phyloP scores from a whole-genome alignment of 2,797 vertebrate genomes.

The Phalanger gymnotis region DNA sequence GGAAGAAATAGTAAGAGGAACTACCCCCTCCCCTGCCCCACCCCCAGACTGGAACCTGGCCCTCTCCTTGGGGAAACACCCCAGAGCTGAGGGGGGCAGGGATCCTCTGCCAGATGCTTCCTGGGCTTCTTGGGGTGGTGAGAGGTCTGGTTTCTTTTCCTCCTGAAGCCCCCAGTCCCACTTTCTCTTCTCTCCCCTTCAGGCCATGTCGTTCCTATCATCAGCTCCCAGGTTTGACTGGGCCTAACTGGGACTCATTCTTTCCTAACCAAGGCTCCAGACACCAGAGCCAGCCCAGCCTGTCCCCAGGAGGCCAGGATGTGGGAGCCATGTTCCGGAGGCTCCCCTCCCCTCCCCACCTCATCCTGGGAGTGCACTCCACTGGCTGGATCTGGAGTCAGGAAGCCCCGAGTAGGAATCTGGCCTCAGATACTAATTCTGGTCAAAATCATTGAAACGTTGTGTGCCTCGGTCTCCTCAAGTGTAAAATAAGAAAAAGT shows the following conservation, averaged over 20 bases:
- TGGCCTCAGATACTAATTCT: no score
- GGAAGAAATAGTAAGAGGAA: not conserved
- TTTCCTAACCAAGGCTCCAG: no score
- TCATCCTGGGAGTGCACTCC: not conserved
- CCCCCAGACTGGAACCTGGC: no score
- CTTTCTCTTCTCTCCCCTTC: not conserved
- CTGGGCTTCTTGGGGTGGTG: no score
- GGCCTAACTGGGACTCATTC: not conserved
- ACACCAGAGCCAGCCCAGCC: not conserved
- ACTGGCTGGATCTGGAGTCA: no score
- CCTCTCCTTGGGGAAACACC: no score
- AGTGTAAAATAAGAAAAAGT: not conserved
- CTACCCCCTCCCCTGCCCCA: accelerated
- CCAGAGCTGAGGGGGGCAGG: no score
- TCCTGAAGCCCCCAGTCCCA: not conserved
- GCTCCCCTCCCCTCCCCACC: not conserved
- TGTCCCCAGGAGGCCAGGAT: not conserved
- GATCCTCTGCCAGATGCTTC: no score
- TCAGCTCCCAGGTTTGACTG: not conserved
- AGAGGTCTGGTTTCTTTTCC: not conserved
- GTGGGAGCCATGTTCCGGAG: not conserved
- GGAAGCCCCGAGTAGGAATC: no score
- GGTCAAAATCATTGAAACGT: not conserved
- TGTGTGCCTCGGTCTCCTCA: not conserved
- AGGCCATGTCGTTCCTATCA: no score